Percentiles rank a stretch among this genome's conserved stretches.
These are phyloP conservation scores for Oxyura jamaicensis DNA, from an alignment of 2,113 vertebrate species.

Conservation along the genomic window DNA sequence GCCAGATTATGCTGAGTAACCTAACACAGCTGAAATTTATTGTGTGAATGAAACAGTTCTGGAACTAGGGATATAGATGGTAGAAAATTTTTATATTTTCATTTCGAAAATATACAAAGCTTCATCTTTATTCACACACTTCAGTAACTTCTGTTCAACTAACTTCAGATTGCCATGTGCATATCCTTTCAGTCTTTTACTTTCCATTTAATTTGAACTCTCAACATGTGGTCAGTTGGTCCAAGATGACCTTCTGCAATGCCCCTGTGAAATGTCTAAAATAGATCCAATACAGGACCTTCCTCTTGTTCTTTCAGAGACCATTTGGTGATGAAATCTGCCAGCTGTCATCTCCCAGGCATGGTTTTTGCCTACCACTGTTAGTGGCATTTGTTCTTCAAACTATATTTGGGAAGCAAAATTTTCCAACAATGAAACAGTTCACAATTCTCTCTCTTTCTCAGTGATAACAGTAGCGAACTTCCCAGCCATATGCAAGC, in stretches of 20 bases:
- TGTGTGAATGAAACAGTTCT: not conserved
- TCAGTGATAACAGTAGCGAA: not conserved
- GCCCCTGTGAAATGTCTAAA: not conserved
- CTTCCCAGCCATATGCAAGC: not conserved
- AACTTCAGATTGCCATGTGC: not conserved
- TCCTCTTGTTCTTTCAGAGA: not conserved
- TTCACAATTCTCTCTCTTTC: not conserved
- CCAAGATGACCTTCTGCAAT: slow-evolving; percentile 24
- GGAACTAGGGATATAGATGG: not conserved
- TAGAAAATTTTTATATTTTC: not conserved
- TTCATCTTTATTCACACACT: not conserved
- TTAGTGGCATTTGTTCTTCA: slow-evolving; percentile 46
- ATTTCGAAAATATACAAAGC: not conserved
- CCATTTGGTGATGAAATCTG: slow-evolving; percentile 42
- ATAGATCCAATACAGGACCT: slow-evolving; percentile 7
- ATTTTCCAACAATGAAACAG: not conserved
- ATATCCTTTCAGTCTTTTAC: not conserved
- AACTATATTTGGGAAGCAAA: slow-evolving; percentile 10
- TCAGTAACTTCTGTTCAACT: not conserved
- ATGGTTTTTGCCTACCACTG: slow-evolving; percentile 32
- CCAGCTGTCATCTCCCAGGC: slow-evolving; percentile 2
- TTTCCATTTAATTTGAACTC: slow-evolving; percentile 23
- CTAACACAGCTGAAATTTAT: not conserved
- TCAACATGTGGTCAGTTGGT: not conserved
- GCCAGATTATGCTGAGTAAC: not conserved